A percentile compares a stretch with the other conserved stretches of the same genome.
Evolutionary conservation across 2,888 invertebrate genomes (phyloP).

Genomic region (Lysandra bellargus): DNA sequence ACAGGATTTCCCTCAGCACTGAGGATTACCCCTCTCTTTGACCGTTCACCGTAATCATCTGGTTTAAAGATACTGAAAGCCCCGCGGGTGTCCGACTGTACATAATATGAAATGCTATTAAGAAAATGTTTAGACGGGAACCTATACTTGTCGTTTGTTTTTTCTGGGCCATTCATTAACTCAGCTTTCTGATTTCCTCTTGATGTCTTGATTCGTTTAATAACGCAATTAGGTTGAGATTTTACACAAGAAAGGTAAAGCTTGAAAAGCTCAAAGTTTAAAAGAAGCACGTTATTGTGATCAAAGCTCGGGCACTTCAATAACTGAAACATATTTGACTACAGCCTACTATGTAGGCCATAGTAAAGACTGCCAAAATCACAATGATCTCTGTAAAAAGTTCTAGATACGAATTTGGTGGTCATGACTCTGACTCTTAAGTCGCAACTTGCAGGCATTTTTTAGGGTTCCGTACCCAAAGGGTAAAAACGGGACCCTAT

Average conservation of each 20-base stretch:
- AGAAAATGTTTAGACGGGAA: background rate
- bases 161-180: background rate
- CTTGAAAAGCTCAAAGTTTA: background rate
- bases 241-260: background rate
- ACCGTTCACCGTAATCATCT: too few species aligned
- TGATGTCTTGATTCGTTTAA: background rate
- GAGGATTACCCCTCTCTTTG: too few species aligned
- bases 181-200: conserved; percentile 1
- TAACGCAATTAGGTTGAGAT: background rate
- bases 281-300: background rate
- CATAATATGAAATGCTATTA: background rate
- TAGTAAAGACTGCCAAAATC: too few species aligned
- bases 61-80: too few species aligned
- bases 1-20: too few species aligned
- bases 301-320: background rate
- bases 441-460: too few species aligned
- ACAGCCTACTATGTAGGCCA: too few species aligned
- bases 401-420: too few species aligned
- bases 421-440: too few species aligned
- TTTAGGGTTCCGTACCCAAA: too few species aligned
- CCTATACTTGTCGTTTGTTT: background rate
- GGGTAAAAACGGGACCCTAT: too few species aligned
- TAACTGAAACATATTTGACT: background rate
- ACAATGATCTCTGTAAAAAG: too few species aligned
- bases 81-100: background rate